Conservation (phyloP, 2,113 vertebrate genomes). For the Syngnathus typhle region DNA sequence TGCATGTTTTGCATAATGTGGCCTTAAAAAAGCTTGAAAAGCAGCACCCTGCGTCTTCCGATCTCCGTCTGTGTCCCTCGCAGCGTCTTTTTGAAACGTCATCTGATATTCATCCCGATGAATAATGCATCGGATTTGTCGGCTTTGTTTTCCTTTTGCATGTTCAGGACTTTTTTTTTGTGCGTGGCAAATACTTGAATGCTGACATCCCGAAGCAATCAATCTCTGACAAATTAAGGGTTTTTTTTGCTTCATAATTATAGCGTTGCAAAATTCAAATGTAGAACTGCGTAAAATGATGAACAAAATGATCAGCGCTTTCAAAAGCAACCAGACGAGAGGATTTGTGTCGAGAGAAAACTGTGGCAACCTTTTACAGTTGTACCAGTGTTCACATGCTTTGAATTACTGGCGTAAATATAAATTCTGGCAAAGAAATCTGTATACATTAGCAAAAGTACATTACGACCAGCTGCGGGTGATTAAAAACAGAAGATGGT, state of each 20-base stretch:
- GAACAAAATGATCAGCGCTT: neutral
- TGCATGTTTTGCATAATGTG: slow-evolving; percentile 20
- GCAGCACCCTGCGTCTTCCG: slow-evolving; percentile 21
- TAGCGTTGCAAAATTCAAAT: no score
- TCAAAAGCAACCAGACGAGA: neutral
- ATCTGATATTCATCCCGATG: slow-evolving; percentile 13
- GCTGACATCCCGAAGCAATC: neutral
- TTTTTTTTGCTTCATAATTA: no score
- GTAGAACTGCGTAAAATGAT: no score
- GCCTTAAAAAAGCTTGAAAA: slow-evolving; percentile 20
- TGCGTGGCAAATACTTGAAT: neutral
- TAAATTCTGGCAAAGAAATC: neutral
- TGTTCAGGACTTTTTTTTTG: slow-evolving; percentile 17
- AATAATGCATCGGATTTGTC: slow-evolving; percentile 46
- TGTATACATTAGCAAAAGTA: neutral
- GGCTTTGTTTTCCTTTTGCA: slow-evolving; percentile 3
- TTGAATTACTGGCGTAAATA: neutral
- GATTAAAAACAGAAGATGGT: neutral
- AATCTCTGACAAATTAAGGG: no score
- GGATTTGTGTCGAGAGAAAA: no score
- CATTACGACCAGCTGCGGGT: neutral
- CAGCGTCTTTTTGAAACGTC: slow-evolving; percentile 26
- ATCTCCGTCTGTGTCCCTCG: slow-evolving; percentile 22
- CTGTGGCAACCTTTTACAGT: neutral
- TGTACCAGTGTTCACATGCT: neutral